Percentiles rank a stretch among this genome's conserved stretches.
Conservation (phyloP, 1,140 invertebrate species). For the Bacillus rossius region DNA sequence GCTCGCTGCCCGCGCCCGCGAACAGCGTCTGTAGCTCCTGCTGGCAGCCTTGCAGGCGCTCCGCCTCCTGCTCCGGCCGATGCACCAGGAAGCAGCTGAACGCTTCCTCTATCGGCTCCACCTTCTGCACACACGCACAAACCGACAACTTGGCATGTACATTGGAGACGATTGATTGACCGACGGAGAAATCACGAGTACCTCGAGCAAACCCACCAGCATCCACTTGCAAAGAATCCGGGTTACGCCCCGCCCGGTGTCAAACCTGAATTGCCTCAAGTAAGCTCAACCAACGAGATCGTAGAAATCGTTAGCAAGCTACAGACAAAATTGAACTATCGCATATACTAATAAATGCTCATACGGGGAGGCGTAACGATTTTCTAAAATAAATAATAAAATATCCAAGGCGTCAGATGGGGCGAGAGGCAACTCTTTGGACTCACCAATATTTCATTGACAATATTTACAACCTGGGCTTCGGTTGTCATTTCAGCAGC, state of each 20-base stretch:
- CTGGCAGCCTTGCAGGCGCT: constrained; percentile 57
- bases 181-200: background rate
- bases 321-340: background rate
- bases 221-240: background rate
- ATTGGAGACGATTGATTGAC: constrained; percentile 6
- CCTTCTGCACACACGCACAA: constrained; percentile 51
- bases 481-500: constrained; percentile 46
- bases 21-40: constrained; percentile 50
- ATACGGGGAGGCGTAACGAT: background rate
- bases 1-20: constrained; percentile 52
- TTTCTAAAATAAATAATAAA: background rate
- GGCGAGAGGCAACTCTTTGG: background rate
- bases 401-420: background rate
- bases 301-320: background rate
- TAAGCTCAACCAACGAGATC: background rate
- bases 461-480: constrained; percentile 52
- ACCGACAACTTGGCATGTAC: background rate
- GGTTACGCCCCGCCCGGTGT: no score
- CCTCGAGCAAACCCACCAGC: background rate
- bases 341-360: background rate
- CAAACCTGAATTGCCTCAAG: background rate
- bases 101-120: constrained; percentile 78
- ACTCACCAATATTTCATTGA: constrained; percentile 61
- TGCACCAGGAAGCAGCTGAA: constrained; percentile 81
- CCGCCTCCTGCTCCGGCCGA: constrained; percentile 57